Percentiles rank a stretch among this genome's conserved stretches.
These are phyloP conservation scores for Carabus problematicus DNA, from an alignment of 2,888 invertebrate genomes.

Conservation along the genomic window DNA sequence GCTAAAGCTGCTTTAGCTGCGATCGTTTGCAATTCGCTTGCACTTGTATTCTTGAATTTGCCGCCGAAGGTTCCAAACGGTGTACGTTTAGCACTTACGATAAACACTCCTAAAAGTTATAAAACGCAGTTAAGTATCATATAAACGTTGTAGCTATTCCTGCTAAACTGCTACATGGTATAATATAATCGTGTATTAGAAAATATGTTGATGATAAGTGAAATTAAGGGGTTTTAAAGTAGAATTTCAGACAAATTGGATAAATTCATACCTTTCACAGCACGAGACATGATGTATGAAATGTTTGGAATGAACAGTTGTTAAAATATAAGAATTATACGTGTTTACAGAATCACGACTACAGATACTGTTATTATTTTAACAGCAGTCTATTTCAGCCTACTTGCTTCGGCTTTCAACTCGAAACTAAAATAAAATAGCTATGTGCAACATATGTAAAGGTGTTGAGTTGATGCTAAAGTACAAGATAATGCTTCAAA, in stretches of 20 bases:
- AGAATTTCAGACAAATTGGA: background rate
- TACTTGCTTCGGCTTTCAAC: slow-evolving; percentile 39
- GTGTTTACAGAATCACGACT: slow-evolving; percentile 44
- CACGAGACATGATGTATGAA: slow-evolving; percentile 57
- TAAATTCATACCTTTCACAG: slow-evolving; percentile 58
- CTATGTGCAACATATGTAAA: slow-evolving; percentile 17
- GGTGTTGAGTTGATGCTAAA: slow-evolving; percentile 34
- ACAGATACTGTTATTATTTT: slow-evolving; percentile 42
- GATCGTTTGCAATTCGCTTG: slow-evolving; percentile 80
- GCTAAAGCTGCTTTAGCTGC: slow-evolving; percentile 82
- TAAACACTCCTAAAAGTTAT: slow-evolving; percentile 74
- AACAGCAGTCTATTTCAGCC: too few species aligned
- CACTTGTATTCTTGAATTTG: slow-evolving; percentile 74
- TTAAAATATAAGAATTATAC: slow-evolving; percentile 26
- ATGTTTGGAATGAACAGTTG: slow-evolving; percentile 40
- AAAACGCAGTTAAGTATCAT: too few species aligned
- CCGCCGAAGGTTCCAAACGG: slow-evolving; percentile 97
- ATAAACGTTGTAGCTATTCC: too few species aligned
- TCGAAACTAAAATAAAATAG: slow-evolving; percentile 35
- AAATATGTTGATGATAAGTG: slow-evolving; percentile 49
- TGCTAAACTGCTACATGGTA: background rate
- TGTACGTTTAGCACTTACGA: slow-evolving; percentile 95
- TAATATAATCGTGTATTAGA: background rate
- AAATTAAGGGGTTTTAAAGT: slow-evolving; percentile 11
- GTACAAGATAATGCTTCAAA: slow-evolving; percentile 28